phyloP scores from a whole-genome alignment of 1,140 invertebrate genomes.

The Penaeus chinensis region DNA sequence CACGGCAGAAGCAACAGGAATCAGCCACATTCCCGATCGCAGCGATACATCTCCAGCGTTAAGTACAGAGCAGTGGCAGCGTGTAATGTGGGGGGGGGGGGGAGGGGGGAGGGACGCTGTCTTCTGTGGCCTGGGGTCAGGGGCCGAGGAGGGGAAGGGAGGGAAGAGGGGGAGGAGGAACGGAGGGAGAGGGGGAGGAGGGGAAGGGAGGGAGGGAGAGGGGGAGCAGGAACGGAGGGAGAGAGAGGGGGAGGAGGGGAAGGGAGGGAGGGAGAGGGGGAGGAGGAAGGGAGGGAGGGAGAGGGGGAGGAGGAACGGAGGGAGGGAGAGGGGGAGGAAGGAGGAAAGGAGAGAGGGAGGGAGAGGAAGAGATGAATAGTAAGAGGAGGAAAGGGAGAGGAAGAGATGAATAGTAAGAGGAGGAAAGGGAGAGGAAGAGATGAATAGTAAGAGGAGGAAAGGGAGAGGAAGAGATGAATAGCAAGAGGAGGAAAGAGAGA shows the following conservation, averaged over 20 bases:
- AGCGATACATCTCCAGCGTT: too few species aligned
- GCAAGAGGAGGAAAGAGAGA: too few species aligned
- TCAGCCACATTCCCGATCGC: too few species aligned
- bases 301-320: too few species aligned
- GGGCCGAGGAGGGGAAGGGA: not conserved
- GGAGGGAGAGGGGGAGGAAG: not conserved
- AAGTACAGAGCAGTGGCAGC: too few species aligned
- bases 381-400: not conserved
- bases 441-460: too few species aligned
- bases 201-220: not conserved
- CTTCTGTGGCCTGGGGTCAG: not conserved
- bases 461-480: too few species aligned
- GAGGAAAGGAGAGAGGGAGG: not conserved
- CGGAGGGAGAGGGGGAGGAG: not conserved
- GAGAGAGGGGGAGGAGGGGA: not conserved
- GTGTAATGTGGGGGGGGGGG: constrained; percentile 8
- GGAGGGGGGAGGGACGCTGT: not conserved
- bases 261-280: not conserved
- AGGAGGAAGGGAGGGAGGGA: not conserved
- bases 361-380: not conserved
- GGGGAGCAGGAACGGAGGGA: not conserved
- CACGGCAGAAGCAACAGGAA: too few species aligned
- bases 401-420: not conserved
- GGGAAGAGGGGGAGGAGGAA: not conserved
- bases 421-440: not conserved